Conservation (phyloP, 2,113 vertebrate genomes). For the Chionomys nivalis region DNA sequence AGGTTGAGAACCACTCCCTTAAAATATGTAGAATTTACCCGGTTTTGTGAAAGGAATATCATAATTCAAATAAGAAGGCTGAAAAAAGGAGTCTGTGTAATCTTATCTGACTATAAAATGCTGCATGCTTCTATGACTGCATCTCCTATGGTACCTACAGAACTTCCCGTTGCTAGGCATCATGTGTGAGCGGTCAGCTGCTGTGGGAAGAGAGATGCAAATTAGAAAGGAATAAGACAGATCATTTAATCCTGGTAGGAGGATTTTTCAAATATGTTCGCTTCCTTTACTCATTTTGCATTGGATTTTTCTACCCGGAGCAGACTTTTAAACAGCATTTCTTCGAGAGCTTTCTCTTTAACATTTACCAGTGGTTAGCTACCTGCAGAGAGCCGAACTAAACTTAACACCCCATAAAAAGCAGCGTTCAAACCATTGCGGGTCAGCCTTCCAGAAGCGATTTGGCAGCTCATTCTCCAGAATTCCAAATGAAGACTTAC, state of each 20-base stretch:
- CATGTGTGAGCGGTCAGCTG: neutral
- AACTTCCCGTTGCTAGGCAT: neutral
- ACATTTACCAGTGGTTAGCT: conserved; percentile 26
- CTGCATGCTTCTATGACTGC: rapidly evolving
- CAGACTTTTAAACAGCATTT: conserved; percentile 23
- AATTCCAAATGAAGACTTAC: conserved; percentile 12
- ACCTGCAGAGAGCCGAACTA: conserved; percentile 20
- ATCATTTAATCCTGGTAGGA: neutral
- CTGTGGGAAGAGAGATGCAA: neutral
- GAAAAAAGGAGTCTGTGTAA: neutral
- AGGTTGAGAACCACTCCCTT: neutral
- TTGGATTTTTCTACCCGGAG: conserved; percentile 7
- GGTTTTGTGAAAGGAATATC: neutral
- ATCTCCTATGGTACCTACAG: neutral
- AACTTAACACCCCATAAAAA: neutral
- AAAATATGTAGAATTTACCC: neutral
- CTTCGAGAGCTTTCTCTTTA: conserved; percentile 40
- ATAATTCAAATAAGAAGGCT: neutral
- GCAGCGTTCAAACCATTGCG: neutral
- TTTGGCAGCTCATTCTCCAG: neutral
- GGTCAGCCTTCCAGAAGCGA: neutral
- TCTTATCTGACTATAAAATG: neutral
- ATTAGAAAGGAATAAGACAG: neutral
- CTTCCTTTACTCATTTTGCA: conserved; percentile 4
- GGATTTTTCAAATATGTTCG: neutral